Conservation (phyloP, 2,888 invertebrate species). For the Acanthosepion pharaonis region DNA sequence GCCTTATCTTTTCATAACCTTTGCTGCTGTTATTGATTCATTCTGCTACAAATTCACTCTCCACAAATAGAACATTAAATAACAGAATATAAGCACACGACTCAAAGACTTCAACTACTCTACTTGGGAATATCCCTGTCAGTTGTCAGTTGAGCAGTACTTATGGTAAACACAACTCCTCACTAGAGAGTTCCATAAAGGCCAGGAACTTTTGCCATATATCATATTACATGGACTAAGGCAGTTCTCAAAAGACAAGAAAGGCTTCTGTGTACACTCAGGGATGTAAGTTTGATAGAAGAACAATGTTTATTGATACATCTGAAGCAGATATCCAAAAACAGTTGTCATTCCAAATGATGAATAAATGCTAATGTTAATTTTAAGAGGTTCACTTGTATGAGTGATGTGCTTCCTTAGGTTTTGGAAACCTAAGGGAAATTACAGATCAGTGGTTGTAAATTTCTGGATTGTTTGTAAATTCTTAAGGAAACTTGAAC, state of each 20-base stretch:
- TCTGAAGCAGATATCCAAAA: background rate
- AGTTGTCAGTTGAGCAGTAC: slow-evolving; percentile 6
- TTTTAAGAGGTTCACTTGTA: no score
- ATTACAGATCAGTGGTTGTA: no score
- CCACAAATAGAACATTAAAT: background rate
- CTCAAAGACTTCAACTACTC: background rate
- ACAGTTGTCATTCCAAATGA: background rate
- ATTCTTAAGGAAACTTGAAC: no score
- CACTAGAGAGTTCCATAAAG: background rate
- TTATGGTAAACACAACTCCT: background rate
- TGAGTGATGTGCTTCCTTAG: no score
- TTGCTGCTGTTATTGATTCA: background rate
- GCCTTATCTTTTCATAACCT: background rate
- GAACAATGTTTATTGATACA: background rate
- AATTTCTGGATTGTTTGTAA: no score
- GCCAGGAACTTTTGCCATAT: background rate
- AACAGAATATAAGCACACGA: background rate
- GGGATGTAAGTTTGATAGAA: background rate
- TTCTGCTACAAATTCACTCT: background rate
- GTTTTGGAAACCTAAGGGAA: no score
- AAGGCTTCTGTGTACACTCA: background rate
- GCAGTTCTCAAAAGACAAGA: slow-evolving; percentile 9
- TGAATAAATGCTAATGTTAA: no score
- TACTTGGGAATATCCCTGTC: background rate
- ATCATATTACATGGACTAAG: background rate